A percentile compares a stretch with the other conserved stretches of the same genome.
These are phyloP conservation scores for Oligia latruncula DNA, from an alignment of 2,888 invertebrate genomes.

Conservation along the genomic window DNA sequence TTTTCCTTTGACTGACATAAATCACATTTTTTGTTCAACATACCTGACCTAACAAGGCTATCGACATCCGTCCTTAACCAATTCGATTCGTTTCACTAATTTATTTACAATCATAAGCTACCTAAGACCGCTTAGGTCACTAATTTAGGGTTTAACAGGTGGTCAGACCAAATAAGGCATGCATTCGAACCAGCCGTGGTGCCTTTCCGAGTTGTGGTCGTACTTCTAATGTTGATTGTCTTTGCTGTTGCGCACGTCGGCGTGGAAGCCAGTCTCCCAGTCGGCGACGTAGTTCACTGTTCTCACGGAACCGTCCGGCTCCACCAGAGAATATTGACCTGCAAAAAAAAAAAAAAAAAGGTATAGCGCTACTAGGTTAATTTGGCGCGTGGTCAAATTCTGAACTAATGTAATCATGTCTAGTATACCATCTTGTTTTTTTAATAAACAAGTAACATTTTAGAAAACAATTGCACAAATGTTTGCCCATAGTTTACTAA, in stretches of 20 bases:
- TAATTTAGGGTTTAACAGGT: constrained; percentile 61
- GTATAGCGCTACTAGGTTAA: constrained; percentile 20
- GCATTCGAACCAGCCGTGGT: constrained; percentile 54
- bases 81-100: constrained; percentile 55
- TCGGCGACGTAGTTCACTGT: constrained; percentile 94
- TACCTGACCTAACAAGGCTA: constrained; percentile 56
- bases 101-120: constrained; percentile 63
- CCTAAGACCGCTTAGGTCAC: constrained; percentile 52
- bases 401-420: background rate
- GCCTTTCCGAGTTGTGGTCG: constrained; percentile 52
- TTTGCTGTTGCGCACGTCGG: constrained; percentile 92
- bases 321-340: constrained; percentile 92
- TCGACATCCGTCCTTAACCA: constrained; percentile 50
- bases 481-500: background rate
- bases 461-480: background rate
- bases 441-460: background rate
- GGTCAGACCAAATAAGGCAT: constrained; percentile 59
- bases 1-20: constrained; percentile 46
- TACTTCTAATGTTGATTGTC: constrained; percentile 84
- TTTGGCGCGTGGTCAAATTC: background rate
- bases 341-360: constrained; percentile 68
- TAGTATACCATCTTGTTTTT: background rate
- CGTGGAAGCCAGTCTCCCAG: constrained; percentile 95
- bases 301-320: constrained; percentile 93
- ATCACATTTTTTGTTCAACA: constrained; percentile 56